Evolutionary conservation across 2,888 invertebrate genomes (phyloP).

Genomic region (Autographa pulchrina): DNA sequence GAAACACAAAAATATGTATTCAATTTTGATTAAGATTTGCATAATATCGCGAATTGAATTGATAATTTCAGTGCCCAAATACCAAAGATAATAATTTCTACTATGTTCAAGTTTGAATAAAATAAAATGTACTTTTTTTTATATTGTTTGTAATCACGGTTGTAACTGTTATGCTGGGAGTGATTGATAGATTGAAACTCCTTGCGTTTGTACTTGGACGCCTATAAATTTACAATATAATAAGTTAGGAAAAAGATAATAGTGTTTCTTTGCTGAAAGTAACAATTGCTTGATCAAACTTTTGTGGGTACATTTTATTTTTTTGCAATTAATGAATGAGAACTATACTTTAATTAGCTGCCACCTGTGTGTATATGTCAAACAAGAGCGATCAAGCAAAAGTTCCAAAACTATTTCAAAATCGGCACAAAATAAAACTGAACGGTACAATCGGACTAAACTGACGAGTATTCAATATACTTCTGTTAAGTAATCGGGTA

Average conservation of each 20-base stretch:
- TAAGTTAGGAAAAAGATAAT: background rate
- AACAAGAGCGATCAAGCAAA: slow-evolving; percentile 32
- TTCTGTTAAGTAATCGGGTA: slow-evolving; percentile 32
- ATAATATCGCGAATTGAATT: too few relatives aligned
- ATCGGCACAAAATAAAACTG: slow-evolving; percentile 2
- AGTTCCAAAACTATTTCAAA: background rate
- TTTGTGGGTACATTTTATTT: background rate
- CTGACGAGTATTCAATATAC: slow-evolving; percentile 10
- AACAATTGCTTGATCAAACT: slow-evolving; percentile 32
- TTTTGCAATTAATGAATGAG: background rate
- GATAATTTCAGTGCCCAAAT: too few relatives aligned
- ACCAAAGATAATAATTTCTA: too few relatives aligned
- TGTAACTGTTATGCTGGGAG: too few relatives aligned
- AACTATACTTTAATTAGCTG: background rate
- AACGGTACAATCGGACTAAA: slow-evolving; percentile 19
- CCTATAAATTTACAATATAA: too few relatives aligned
- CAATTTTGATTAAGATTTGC: background rate
- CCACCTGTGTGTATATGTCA: background rate
- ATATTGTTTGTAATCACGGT: too few relatives aligned
- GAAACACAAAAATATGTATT: slow-evolving; percentile 35
- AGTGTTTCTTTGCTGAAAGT: slow-evolving; percentile 41
- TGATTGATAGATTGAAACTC: too few relatives aligned
- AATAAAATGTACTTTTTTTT: too few relatives aligned
- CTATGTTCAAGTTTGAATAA: too few relatives aligned
- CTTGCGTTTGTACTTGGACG: too few relatives aligned